phyloP scores from a whole-genome alignment of 2,113 vertebrate species.

The Urocitellus parryii region DNA sequence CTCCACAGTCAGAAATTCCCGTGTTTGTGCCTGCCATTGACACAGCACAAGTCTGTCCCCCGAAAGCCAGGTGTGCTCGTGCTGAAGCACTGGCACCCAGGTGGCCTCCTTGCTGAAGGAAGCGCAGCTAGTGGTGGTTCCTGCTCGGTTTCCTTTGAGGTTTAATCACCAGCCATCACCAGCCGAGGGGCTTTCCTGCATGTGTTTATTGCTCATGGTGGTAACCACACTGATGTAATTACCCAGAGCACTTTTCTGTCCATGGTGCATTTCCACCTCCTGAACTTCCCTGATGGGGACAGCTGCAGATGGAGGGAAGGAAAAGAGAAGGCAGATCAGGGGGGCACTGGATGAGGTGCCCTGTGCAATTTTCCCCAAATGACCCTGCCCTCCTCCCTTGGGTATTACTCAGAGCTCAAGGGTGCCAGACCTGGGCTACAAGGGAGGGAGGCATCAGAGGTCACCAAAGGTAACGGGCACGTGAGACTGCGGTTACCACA shows the following conservation, averaged over 20 bases:
- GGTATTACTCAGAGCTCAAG: fast-evolving
- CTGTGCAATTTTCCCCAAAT: fast-evolving
- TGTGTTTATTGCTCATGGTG: not conserved
- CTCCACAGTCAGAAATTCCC: not conserved
- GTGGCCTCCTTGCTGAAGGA: not conserved
- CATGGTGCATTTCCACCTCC: not conserved
- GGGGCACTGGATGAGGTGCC: fast-evolving
- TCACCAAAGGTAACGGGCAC: not conserved
- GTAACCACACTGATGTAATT: fast-evolving
- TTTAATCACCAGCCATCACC: not conserved
- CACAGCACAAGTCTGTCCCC: not conserved
- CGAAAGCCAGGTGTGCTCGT: not conserved
- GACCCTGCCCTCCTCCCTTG: too few relatives aligned
- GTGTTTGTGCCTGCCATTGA: not conserved
- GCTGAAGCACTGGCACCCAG: not conserved
- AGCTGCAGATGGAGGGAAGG: not conserved
- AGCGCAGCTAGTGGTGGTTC: not conserved
- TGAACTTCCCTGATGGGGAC: fast-evolving
- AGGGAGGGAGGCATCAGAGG: not conserved
- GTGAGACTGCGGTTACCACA: fast-evolving
- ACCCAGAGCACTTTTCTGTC: too few relatives aligned
- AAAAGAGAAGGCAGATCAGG: too few relatives aligned
- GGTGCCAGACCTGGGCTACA: fast-evolving
- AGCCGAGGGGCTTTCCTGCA: not conserved
- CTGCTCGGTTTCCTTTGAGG: not conserved